Percentiles rank a stretch among this genome's conserved stretches.
These are phyloP conservation scores for Synodontis membranacea DNA, from an alignment of 2,113 vertebrate species.

Conservation along the genomic window DNA sequence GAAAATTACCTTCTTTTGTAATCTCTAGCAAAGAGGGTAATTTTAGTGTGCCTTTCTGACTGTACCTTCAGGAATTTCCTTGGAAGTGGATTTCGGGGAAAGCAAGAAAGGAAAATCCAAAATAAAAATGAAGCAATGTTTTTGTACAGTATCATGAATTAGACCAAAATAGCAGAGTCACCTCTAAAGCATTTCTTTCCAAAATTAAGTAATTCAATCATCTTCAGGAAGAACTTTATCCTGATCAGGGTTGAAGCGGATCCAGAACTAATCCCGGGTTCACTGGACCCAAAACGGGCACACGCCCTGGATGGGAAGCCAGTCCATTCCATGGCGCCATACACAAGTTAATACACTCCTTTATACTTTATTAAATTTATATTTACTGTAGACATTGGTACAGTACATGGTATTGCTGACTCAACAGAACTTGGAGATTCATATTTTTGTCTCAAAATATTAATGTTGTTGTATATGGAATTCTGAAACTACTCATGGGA, in stretches of 20 bases:
- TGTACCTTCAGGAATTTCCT: background rate
- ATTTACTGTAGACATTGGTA: background rate
- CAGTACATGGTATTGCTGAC: background rate
- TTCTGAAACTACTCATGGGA: background rate
- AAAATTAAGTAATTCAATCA: background rate
- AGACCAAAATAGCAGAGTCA: background rate
- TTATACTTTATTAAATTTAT: background rate
- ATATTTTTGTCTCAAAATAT: background rate
- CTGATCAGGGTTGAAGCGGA: background rate
- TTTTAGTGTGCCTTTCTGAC: background rate
- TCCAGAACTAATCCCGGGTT: background rate
- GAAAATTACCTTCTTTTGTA: constrained; percentile 27
- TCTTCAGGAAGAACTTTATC: background rate
- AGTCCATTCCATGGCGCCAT: background rate
- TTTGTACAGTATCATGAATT: background rate
- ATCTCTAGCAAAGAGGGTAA: background rate
- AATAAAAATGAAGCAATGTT: background rate
- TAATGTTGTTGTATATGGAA: background rate
- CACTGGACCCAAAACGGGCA: background rate
- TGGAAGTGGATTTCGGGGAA: background rate
- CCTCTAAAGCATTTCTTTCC: background rate
- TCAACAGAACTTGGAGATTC: background rate
- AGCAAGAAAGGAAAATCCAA: background rate
- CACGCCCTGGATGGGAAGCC: background rate
- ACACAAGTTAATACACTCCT: background rate